Evolutionary conservation across 2,797 vertebrate species (phyloP).

Genomic region (Atherinosoma microstoma): DNA sequence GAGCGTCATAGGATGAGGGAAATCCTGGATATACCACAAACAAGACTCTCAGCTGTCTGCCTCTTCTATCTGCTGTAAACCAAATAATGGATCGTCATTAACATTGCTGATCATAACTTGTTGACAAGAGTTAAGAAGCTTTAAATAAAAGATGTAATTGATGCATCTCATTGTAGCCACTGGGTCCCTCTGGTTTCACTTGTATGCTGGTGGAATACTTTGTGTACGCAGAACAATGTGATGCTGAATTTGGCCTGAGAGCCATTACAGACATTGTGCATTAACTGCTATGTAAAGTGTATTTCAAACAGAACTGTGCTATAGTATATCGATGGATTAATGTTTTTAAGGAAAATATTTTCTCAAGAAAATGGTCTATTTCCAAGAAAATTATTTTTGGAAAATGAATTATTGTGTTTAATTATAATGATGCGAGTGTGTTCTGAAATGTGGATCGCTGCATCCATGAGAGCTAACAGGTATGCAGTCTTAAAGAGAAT

Average conservation of each 20-base stretch:
- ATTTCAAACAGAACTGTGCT: slow-evolving; percentile 2
- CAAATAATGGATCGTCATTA: slow-evolving; percentile 26
- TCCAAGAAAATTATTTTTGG: slow-evolving; percentile 36
- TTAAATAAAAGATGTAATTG: slow-evolving; percentile 9
- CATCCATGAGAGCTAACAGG: slow-evolving; percentile 17
- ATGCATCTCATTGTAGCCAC: slow-evolving; percentile 28
- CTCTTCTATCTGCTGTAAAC: slow-evolving; percentile 29
- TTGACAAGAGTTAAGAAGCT: slow-evolving; percentile 12
- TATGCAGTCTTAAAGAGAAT: background rate
- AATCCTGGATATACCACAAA: background rate
- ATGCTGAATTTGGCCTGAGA: slow-evolving; percentile 30
- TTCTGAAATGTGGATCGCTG: slow-evolving; percentile 20
- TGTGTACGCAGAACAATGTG: slow-evolving; percentile 12
- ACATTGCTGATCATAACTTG: slow-evolving; percentile 18
- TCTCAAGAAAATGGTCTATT: slow-evolving; percentile 20
- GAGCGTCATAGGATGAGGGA: background rate
- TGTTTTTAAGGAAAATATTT: slow-evolving; percentile 33
- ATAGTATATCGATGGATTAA: slow-evolving; percentile 15
- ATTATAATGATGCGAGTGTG: slow-evolving; percentile 12
- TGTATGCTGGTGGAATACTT: slow-evolving; percentile 14
- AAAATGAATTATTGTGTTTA: slow-evolving; percentile 57
- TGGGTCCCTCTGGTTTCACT: slow-evolving; percentile 32
- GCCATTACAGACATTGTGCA: slow-evolving; percentile 10
- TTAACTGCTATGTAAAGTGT: slow-evolving; percentile 16
- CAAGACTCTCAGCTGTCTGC: background rate